Conservation (phyloP, 2,113 vertebrate species). For the Petaurus breviceps region DNA sequence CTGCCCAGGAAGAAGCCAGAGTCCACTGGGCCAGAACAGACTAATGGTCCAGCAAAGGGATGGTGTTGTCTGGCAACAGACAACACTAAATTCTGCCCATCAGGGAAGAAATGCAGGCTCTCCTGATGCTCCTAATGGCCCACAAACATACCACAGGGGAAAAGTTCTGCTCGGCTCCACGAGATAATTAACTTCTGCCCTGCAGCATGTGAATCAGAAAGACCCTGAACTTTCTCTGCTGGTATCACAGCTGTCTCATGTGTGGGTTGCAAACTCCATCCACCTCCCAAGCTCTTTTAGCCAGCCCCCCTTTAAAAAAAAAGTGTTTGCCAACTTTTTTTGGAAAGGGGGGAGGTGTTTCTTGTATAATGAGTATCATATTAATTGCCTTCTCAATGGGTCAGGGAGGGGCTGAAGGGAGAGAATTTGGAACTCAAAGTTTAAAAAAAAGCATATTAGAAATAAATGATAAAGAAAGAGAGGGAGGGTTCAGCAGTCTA, state of each 20-base stretch:
- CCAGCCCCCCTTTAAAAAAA: background rate
- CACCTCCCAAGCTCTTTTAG: background rate
- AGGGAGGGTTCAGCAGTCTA: background rate
- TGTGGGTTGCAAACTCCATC: background rate
- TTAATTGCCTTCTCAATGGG: background rate
- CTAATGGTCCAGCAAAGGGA: background rate
- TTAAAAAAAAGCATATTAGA: background rate
- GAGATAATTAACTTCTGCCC: conserved; percentile 25
- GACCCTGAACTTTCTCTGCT: background rate
- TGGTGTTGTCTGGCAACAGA: background rate
- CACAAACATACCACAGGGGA: conserved; percentile 10
- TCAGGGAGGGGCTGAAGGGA: background rate
- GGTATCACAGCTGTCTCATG: background rate
- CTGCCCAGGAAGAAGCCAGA: background rate
- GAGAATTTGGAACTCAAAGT: background rate
- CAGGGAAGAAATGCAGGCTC: background rate
- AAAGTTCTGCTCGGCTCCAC: background rate
- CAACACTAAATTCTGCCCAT: background rate
- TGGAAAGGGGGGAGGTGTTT: background rate
- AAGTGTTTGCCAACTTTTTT: background rate
- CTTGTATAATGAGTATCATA: background rate
- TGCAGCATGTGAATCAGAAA: conserved; percentile 9
- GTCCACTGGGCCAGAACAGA: background rate
- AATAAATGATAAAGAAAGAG: background rate
- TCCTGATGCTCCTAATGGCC: conserved; percentile 9